Percentiles rank a stretch among this genome's conserved stretches.
Evolutionary conservation across 2,113 vertebrate genomes (phyloP).

Genomic region (Puffinus mauretanicus): DNA sequence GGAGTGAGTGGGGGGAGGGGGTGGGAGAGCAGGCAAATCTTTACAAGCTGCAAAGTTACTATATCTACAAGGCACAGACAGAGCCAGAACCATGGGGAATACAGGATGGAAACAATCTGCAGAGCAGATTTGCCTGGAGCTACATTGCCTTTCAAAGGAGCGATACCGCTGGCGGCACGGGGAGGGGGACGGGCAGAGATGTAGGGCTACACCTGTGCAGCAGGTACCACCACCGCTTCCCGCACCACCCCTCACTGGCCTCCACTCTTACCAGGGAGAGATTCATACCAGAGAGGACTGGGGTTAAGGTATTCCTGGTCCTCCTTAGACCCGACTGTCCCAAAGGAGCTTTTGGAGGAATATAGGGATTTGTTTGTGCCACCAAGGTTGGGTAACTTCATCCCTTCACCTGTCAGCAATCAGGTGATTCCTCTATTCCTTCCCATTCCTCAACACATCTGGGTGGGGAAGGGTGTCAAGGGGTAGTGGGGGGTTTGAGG

Average conservation of each 20-base stretch:
- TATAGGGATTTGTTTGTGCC: neutral
- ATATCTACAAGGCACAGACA: slow-evolving; percentile 53
- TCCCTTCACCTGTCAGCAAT: neutral
- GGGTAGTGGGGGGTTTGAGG: neutral
- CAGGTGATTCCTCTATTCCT: neutral
- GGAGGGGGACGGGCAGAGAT: neutral
- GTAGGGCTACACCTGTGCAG: neutral
- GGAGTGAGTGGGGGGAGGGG: neutral
- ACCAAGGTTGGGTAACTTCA: neutral
- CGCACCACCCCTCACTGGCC: too few species aligned
- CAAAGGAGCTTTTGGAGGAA: neutral
- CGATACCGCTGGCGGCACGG: fast-evolving
- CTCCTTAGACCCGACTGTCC: neutral
- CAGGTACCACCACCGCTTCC: neutral
- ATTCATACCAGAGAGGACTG: fast-evolving
- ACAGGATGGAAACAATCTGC: slow-evolving; percentile 41
- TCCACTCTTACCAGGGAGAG: neutral
- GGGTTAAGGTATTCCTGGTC: neutral
- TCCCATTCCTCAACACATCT: neutral
- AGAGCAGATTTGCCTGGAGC: slow-evolving; percentile 38
- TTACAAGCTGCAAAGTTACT: slow-evolving; percentile 54
- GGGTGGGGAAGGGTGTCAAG: neutral
- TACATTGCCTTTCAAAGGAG: slow-evolving; percentile 13
- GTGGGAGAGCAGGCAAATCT: slow-evolving; percentile 3
- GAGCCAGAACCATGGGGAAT: slow-evolving; percentile 43